Conservation (phyloP, 2,113 vertebrate genomes). For the Orycteropus afer region DNA sequence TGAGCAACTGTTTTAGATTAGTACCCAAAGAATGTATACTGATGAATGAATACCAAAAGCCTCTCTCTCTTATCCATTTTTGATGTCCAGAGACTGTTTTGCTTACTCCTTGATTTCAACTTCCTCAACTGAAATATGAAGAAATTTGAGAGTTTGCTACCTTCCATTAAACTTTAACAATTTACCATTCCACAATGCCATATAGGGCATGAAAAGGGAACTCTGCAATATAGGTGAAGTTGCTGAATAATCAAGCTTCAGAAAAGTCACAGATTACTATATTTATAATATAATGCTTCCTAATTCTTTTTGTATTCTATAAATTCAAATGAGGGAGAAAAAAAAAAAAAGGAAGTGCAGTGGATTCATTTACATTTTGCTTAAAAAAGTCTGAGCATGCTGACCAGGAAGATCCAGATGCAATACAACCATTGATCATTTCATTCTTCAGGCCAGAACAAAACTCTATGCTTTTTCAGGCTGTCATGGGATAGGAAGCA, state of each 20-base stretch:
- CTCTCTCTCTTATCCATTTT: neutral
- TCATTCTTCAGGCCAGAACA: neutral
- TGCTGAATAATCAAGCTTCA: neutral
- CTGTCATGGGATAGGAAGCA: neutral
- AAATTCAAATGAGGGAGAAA: neutral
- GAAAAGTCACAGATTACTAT: neutral
- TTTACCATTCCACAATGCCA: neutral
- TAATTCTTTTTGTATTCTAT: neutral
- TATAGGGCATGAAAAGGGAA: neutral
- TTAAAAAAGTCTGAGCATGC: neutral
- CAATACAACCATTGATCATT: neutral
- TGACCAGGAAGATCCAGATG: neutral
- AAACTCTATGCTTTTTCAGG: neutral
- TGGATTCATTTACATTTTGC: neutral
- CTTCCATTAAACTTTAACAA: neutral
- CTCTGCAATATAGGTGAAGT: neutral
- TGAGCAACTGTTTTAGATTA: neutral
- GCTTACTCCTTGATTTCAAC: neutral
- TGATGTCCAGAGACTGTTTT: neutral
- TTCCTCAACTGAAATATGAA: neutral
- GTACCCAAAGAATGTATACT: neutral
- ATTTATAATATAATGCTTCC: neutral
- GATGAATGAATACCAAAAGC: neutral
- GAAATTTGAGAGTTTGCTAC: neutral
- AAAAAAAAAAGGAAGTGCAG: neutral